phyloP scores from a whole-genome alignment of 1,140 invertebrate species.

The Trichogramma pretiosum region DNA sequence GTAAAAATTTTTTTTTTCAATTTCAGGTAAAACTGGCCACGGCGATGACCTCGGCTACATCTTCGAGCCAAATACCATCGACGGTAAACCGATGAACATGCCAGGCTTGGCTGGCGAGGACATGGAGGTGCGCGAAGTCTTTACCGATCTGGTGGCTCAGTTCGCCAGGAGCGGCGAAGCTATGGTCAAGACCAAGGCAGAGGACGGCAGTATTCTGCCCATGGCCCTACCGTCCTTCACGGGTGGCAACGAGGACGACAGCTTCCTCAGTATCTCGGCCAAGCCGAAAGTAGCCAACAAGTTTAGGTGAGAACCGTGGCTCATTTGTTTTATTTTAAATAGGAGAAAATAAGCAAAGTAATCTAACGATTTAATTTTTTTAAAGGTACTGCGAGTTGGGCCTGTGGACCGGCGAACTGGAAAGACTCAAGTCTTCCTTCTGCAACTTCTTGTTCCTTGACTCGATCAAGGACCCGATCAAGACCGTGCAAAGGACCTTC shows the following conservation, averaged over 20 bases:
- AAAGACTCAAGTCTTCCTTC: slow-evolving; percentile 43
- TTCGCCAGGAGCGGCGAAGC: slow-evolving; percentile 50
- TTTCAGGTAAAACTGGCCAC: slow-evolving; percentile 46
- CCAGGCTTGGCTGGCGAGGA: slow-evolving; percentile 46
- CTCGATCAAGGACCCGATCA: slow-evolving; percentile 8
- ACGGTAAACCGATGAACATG: slow-evolving; percentile 45
- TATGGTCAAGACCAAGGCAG: slow-evolving; percentile 8
- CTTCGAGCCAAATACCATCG: slow-evolving; percentile 53
- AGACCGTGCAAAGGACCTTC: slow-evolving; percentile 3
- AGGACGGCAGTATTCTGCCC: slow-evolving; percentile 1
- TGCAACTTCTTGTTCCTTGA: slow-evolving; percentile 34
- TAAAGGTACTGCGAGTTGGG: slow-evolving; percentile 50
- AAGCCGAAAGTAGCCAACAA: slow-evolving; percentile 41
- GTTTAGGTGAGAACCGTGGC: slow-evolving; percentile 43
- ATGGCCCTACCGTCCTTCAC: slow-evolving; percentile 39
- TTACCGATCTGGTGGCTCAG: slow-evolving; percentile 55
- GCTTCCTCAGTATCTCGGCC: slow-evolving; percentile 49
- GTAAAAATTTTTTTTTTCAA: no score
- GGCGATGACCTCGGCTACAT: slow-evolving; percentile 62
- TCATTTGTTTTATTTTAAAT: background rate
- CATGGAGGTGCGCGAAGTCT: slow-evolving; percentile 51
- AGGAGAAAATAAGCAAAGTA: background rate
- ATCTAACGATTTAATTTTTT: background rate
- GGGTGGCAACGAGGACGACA: slow-evolving; percentile 39
- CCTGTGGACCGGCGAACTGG: slow-evolving; percentile 48